Conservation (phyloP, 2,888 invertebrate genomes). For the Melieria picta region DNA sequence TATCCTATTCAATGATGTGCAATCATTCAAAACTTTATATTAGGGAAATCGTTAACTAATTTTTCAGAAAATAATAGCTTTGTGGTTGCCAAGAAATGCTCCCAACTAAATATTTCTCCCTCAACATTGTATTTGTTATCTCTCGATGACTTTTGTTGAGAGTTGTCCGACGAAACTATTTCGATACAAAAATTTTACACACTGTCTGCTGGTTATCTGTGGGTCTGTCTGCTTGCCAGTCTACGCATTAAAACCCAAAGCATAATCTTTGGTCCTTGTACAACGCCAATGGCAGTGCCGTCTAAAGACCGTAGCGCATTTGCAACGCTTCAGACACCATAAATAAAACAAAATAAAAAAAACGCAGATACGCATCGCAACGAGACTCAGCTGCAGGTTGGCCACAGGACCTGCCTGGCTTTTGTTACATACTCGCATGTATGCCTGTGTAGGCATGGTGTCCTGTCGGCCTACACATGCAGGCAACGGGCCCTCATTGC, state of each 20-base stretch:
- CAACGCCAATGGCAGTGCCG: not conserved
- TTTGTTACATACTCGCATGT: not conserved
- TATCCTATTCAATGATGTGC: too few species aligned
- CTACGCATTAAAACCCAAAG: not conserved
- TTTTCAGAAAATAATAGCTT: too few species aligned
- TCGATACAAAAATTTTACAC: too few species aligned
- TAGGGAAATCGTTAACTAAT: too few species aligned
- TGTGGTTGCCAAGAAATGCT: too few species aligned
- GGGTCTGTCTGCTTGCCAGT: not conserved
- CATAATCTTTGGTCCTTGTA: conserved; percentile 16
- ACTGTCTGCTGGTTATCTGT: not conserved
- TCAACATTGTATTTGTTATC: too few species aligned
- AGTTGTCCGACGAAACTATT: too few species aligned
- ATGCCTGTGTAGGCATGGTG: not conserved
- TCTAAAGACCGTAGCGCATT: conserved; percentile 31
- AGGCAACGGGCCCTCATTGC: conserved; percentile 6
- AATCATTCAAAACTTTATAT: too few species aligned
- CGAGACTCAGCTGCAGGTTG: conserved; percentile 5
- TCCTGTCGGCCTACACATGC: conserved; percentile 14
- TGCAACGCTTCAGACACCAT: conserved; percentile 36
- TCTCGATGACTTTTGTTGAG: too few species aligned
- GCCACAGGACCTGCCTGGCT: not conserved
- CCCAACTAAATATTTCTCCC: too few species aligned
- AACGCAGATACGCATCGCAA: not conserved
- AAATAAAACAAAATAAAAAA: conserved; percentile 15